These are phyloP conservation scores for Noctua janthe DNA, from an alignment of 2,888 invertebrate genomes.

Conservation along the genomic window DNA sequence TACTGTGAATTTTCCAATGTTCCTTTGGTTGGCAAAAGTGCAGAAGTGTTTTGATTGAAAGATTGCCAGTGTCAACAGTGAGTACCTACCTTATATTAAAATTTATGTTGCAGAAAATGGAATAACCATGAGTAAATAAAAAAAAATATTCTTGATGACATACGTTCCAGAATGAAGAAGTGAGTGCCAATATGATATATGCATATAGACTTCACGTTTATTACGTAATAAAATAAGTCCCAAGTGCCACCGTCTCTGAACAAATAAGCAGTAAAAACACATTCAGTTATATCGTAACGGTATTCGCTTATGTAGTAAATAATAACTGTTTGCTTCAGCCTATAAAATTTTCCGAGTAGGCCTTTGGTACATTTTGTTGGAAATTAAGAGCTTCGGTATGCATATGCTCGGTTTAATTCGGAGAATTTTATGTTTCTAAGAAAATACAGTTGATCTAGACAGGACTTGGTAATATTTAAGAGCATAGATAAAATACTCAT, in stretches of 20 bases:
- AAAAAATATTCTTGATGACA: neutral
- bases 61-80: neutral
- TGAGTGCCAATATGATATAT: conserved; percentile 34
- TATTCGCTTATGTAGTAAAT: conserved; percentile 47
- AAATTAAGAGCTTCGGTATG: conserved; percentile 40
- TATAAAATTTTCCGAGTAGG: conserved; percentile 43
- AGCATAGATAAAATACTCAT: neutral
- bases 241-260: conserved; percentile 29
- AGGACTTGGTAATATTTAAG: neutral
- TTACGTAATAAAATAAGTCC: conserved; percentile 38
- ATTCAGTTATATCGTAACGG: conserved; percentile 44
- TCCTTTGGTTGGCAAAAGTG: neutral
- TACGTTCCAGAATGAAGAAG: conserved; percentile 13
- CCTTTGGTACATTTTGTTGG: conserved; percentile 16
- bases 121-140: neutral
- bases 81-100: neutral
- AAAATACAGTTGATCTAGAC: conserved; percentile 20
- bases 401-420: conserved; percentile 19
- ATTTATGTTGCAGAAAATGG: neutral
- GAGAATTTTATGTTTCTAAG: conserved; percentile 10
- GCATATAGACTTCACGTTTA: conserved; percentile 31
- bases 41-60: neutral
- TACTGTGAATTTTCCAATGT: neutral
- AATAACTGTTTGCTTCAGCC: conserved; percentile 42
- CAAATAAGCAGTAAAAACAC: conserved; percentile 55